These are phyloP conservation scores for Pandemis corylana DNA, from an alignment of 2,888 invertebrate genomes.

Conservation along the genomic window DNA sequence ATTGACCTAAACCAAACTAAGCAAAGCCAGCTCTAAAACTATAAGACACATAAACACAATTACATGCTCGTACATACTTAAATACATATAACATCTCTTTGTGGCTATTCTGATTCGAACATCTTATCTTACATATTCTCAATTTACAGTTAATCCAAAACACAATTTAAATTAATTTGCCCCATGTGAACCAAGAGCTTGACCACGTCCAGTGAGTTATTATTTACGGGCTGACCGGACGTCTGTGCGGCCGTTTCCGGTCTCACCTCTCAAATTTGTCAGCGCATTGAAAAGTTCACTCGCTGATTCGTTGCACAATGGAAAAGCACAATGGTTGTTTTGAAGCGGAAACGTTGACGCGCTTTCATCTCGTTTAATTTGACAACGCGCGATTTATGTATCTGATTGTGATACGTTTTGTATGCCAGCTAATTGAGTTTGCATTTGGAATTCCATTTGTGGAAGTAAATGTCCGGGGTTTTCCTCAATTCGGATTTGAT, in stretches of 20 bases:
- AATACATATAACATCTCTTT: too few species aligned
- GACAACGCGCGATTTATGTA: slow-evolving; percentile 10
- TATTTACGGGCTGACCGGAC: slow-evolving; percentile 20
- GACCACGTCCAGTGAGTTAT: slow-evolving; percentile 14
- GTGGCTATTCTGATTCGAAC: too few species aligned
- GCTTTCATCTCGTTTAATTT: slow-evolving; percentile 16
- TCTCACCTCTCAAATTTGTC: slow-evolving; percentile 29
- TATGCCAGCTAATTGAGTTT: slow-evolving; percentile 10
- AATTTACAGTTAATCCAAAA: slow-evolving; percentile 1
- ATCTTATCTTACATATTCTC: neutral
- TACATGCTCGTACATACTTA: too few species aligned
- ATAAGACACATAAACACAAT: too few species aligned
- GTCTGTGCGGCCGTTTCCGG: slow-evolving; percentile 15
- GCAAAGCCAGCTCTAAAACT: too few species aligned
- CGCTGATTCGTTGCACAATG: slow-evolving; percentile 10
- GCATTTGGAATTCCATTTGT: neutral
- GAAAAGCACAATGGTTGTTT: slow-evolving; percentile 16
- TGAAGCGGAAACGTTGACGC: slow-evolving; percentile 21
- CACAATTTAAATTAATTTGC: neutral
- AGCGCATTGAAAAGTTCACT: slow-evolving; percentile 23
- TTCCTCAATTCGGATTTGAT: neutral
- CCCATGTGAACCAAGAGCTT: slow-evolving; percentile 1
- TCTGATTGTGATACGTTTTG: slow-evolving; percentile 19
- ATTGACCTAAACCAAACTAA: too few species aligned
- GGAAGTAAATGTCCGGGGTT: neutral